Conservation (phyloP, 2,113 vertebrate species). For the Cyanistes caeruleus region DNA sequence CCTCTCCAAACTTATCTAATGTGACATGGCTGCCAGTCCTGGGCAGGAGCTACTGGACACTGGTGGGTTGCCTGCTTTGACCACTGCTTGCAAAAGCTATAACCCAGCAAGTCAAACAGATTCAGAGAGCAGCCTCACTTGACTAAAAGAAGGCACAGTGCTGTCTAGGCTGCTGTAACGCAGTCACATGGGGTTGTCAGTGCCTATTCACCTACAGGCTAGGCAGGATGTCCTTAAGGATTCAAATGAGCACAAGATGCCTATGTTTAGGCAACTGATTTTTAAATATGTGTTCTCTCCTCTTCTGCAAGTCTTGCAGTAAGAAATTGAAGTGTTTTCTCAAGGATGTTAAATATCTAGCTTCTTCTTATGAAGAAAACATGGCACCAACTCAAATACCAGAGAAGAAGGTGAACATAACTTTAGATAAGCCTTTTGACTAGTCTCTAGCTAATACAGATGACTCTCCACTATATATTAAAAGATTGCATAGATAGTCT, state of each 20-base stretch:
- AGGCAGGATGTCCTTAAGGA: neutral
- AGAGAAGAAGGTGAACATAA: neutral
- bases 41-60: neutral
- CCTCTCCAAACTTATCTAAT: neutral
- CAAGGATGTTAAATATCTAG: neutral
- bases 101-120: neutral
- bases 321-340: neutral
- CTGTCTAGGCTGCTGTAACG: neutral
- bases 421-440: neutral
- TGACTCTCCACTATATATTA: neutral
- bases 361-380: neutral
- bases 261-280: neutral
- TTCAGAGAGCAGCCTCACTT: neutral
- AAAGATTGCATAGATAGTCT: neutral
- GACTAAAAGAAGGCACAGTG: neutral
- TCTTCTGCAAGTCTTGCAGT: neutral
- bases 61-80: neutral
- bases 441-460: neutral
- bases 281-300: neutral
- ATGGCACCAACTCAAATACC: neutral
- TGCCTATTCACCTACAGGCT: neutral
- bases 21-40: neutral
- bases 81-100: neutral
- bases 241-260: fast-evolving
- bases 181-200: neutral